Base-by-base conservation (phyloP, 1,140 invertebrate genomes). In the Stratiolaelaps scimitus region DNA sequence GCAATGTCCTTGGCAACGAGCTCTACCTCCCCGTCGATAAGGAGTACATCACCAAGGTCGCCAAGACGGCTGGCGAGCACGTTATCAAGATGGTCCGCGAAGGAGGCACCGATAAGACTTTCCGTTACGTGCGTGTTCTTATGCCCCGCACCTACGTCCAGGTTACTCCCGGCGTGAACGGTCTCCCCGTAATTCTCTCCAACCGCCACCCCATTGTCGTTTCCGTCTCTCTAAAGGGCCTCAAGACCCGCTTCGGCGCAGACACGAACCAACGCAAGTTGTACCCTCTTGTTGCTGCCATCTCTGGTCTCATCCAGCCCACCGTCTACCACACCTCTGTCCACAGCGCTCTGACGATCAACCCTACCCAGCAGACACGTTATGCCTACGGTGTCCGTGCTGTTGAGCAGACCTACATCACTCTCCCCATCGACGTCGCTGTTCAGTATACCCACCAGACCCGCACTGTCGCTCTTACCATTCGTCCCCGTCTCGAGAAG, bases 271-370 rank as follows among this genome's bases (percentile, higher is more conserved):
- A 60, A 23, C 26, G 15, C 15, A n/a, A 26, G 23, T 15, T 60
- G 15, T 29, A 60, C 17, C 53, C 53, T 34, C 5, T 10, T 34
- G 10, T 23, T 23, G 13, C 34, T 34, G 53, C 53, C 26, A 1
- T 60, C 34, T n/a, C 53, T 34, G 53, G 53, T 60, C 53, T 60
- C 23, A 60, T 60, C 53, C 26, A 60, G 23, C 53, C 53, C 53
- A 60, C 15, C 15, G 23, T 60, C 23, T 60, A 60, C 53, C 53
- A 60, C 53, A 60, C 53, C 53, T 60, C 53, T 34, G 20, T 60
- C 53, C 53, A 60, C 23, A 29, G 15, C 23, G 53, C 53, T 26
- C 23, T 26, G 6, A 60, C 53, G 13, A 26, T 60, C 53, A 60
- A 60, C 53, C 53, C 53, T 26, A 1, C 26, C 53, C 53, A 60